These are phyloP conservation scores for Sepioteuthis lessoniana DNA, from an alignment of 2,888 invertebrate species.

Conservation along the genomic window DNA sequence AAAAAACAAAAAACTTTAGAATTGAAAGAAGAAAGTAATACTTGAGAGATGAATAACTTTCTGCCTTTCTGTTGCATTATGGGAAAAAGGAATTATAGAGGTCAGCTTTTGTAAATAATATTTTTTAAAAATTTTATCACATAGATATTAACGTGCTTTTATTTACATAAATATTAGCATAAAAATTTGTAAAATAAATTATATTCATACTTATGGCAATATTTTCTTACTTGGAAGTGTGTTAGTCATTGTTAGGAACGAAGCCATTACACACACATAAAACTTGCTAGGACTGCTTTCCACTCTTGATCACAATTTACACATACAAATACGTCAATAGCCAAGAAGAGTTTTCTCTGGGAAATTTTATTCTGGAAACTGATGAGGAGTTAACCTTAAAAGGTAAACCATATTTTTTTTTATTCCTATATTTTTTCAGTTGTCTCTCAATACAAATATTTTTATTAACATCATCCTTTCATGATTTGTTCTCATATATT, in stretches of 20 bases:
- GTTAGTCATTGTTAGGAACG: too few relatives aligned
- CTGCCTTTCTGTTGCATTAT: neutral
- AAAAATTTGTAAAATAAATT: too few relatives aligned
- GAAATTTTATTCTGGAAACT: neutral
- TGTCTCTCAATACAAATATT: too few relatives aligned
- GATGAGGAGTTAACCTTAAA: neutral
- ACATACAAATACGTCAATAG: too few relatives aligned
- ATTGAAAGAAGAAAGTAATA: neutral
- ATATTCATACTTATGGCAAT: neutral
- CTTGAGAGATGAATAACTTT: neutral
- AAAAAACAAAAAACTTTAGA: neutral
- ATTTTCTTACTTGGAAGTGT: too few relatives aligned
- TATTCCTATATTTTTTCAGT: neutral
- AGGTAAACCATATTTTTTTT: neutral
- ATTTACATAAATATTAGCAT: too few relatives aligned
- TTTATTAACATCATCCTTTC: too few relatives aligned
- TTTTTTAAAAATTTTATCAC: too few relatives aligned
- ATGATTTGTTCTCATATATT: neutral
- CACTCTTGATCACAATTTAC: neutral
- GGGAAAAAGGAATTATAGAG: neutral
- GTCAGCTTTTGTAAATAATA: neutral
- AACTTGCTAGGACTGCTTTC: neutral
- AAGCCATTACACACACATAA: neutral
- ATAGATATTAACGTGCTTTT: too few relatives aligned
- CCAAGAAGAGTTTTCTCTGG: too few relatives aligned